These are phyloP conservation scores for Neosilurus mollespiculum DNA, from an alignment of 2,797 vertebrate genomes.

Conservation along the genomic window DNA sequence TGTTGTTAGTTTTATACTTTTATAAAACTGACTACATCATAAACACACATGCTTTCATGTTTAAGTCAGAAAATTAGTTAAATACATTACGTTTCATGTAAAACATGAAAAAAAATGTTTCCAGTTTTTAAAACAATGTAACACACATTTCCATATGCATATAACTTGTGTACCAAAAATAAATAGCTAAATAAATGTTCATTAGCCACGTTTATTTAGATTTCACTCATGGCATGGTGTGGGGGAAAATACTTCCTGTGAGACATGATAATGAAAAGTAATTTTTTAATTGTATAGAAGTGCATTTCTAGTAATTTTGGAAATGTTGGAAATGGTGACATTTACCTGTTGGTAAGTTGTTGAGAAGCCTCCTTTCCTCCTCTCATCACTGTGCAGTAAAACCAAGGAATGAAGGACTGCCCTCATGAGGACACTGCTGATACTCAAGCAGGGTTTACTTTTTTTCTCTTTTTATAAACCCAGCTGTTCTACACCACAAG, in stretches of 20 bases:
- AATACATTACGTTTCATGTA: neutral
- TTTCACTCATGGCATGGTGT: neutral
- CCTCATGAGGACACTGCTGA: slow-evolving; percentile 57
- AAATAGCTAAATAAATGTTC: neutral
- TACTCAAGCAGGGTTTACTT: neutral
- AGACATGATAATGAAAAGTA: neutral
- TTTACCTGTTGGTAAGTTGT: neutral
- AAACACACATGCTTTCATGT: neutral
- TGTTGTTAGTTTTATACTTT: too few relatives aligned
- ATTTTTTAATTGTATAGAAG: neutral
- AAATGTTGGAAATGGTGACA: neutral
- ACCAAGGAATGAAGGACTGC: slow-evolving; percentile 21
- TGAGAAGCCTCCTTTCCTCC: neutral
- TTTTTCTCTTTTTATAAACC: neutral
- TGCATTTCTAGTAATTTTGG: neutral
- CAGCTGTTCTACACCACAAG: neutral
- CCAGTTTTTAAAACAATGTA: too few relatives aligned
- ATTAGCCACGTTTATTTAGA: neutral
- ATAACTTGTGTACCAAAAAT: neutral
- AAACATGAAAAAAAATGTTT: neutral
- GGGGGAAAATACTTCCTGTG: neutral
- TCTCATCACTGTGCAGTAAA: neutral
- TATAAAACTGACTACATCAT: neutral
- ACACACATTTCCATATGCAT: neutral
- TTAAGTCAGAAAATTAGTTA: neutral